Evolutionary conservation across 2,888 invertebrate genomes (phyloP), one percentile per base, ranked within the genome.

Genomic region (Drosophila bunnanda): DNA sequence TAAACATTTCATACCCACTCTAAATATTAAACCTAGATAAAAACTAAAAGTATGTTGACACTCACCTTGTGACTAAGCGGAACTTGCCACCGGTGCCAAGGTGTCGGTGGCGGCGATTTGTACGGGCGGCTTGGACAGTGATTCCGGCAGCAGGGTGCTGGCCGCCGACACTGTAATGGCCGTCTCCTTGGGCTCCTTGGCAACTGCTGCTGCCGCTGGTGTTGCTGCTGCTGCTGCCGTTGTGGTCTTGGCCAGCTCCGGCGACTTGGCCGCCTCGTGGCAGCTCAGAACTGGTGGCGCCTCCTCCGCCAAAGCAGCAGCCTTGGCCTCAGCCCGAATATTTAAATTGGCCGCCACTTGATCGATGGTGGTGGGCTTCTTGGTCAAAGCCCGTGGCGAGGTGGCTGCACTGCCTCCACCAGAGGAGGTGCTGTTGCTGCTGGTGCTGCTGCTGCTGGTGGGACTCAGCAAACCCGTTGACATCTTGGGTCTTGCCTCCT

Each of bases 341-440:
- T 92, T 92, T 25, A 92, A 85, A 82, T 90, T 91, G 56, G 92
- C 92, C 4, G 92, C 92, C 8, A 92, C 91, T 78, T 92, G 92
- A 78, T 92, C 92, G 61, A 92, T 90, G 41, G 92, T 90, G 10
- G 91, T 83, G 43, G 90, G 89, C 55, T 92, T 92, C 58, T 92
- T 92, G 39, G 72, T 69, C 36, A 71, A 15, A 30, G 84, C 74
- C 61, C 82, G 79, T 44, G 85, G 89, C 52, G 83, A 79, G 9
- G 77, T 80, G 17, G 85, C 83, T 17, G 72, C 71, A 71, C 65
- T 59, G 36, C 54, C 54, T 30, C 58, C 65, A 12, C 56, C 36
- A 20, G n/a, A 73, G 46, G 4, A 67, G 28, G 2, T 60, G 66
- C 1, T 54, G 32, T 52, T 74, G 52, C 50, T 61, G 41, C 15